phyloP scores from a whole-genome alignment of 2,888 invertebrate genomes.

The Xylocampa areola region DNA sequence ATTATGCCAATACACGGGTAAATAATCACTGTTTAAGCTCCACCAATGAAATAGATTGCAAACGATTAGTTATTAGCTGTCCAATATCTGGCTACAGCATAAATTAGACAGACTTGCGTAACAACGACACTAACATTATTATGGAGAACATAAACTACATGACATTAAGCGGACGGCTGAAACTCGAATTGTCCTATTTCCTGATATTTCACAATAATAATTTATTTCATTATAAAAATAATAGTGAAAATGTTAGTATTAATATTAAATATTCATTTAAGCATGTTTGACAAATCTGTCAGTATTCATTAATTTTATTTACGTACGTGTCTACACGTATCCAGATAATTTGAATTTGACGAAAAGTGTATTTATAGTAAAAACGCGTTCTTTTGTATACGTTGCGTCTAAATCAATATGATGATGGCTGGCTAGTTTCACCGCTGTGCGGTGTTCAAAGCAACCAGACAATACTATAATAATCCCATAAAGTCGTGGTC shows the following conservation, averaged over 20 bases:
- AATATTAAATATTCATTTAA: conserved; percentile 27
- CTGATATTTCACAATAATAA: neutral
- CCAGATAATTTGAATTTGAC: too few species aligned
- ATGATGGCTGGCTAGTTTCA: neutral
- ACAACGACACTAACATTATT: conserved; percentile 16
- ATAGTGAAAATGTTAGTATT: too few species aligned
- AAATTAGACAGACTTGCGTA: conserved; percentile 15
- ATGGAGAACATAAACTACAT: conserved; percentile 27
- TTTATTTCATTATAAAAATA: conserved; percentile 27
- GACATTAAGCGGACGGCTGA: conserved; percentile 25
- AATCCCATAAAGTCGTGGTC: conserved; percentile 25
- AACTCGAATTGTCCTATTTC: conserved; percentile 1
- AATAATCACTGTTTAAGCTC: neutral
- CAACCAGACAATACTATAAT: conserved; percentile 27
- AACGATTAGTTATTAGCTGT: conserved; percentile 44
- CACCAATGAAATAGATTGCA: conserved; percentile 7
- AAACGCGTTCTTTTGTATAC: too few species aligned
- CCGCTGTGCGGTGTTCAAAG: conserved; percentile 9
- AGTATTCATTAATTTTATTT: too few species aligned
- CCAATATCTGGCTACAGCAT: conserved; percentile 33
- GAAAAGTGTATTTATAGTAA: too few species aligned
- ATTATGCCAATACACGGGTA: neutral
- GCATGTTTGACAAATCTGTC: conserved; percentile 1
- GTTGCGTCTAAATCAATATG: conserved; percentile 17
- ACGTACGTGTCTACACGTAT: too few species aligned